phyloP scores from a whole-genome alignment of 2,113 vertebrate genomes.

The Amphiprion percula region DNA sequence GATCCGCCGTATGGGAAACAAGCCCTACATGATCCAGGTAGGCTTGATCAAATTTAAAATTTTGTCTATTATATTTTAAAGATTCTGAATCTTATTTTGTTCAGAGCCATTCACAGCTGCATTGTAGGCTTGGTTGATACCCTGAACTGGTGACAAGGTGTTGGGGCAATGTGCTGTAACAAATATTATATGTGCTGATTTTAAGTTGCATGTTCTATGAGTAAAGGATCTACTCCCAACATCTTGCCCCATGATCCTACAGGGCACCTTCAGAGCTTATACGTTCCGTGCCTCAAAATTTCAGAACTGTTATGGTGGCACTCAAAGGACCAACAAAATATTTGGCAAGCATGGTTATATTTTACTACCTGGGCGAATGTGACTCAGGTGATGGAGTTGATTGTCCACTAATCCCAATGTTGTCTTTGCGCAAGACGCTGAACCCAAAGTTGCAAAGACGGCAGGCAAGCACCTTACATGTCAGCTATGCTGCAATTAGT shows the following conservation, averaged over 20 bases:
- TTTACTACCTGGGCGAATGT: no score
- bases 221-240: not conserved
- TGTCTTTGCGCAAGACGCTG: no score
- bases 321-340: not conserved
- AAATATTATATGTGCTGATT: no score
- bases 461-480: no score
- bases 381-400: no score
- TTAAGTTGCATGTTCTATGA: not conserved
- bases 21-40: constrained; percentile 95
- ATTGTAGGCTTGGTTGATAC: no score
- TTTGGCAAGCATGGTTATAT: not conserved
- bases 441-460: no score
- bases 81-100: not conserved
- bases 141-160: no score
- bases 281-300: not conserved
- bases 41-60: not conserved
- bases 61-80: not conserved
- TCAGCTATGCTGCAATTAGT: no score
- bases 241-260: not conserved
- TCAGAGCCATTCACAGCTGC: no score
- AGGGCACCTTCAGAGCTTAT: not conserved
- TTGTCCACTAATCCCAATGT: no score
- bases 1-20: constrained; percentile 97
- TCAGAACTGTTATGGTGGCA: not conserved
- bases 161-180: no score